phyloP scores from a whole-genome alignment of 2,113 vertebrate species.

The Hoplias malabaricus region DNA sequence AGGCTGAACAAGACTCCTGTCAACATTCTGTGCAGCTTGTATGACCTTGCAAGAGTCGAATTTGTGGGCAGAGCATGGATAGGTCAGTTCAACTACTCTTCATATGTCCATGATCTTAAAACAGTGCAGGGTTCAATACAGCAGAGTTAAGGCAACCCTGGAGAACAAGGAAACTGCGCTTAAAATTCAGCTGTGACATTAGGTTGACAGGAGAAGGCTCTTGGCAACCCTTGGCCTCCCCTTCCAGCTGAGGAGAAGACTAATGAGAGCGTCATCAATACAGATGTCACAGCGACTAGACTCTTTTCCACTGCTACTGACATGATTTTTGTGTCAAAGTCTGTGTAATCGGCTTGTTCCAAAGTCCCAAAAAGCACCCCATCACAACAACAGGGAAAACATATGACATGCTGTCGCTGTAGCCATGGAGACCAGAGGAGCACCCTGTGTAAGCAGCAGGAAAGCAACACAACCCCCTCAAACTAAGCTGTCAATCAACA shows the following conservation, averaged over 20 bases:
- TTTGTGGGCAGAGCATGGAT: no score
- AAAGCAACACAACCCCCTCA: slow-evolving; percentile 6
- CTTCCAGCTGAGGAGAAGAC: slow-evolving; percentile 22
- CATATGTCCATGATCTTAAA: not conserved
- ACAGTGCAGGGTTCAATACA: not conserved
- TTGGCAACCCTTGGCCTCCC: slow-evolving; percentile 19
- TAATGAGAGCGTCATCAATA: slow-evolving; percentile 35
- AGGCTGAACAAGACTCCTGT: no score
- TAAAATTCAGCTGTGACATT: not conserved
- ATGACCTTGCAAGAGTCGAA: no score
- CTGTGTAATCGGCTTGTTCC: slow-evolving; percentile 25
- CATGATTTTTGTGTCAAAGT: slow-evolving; percentile 25
- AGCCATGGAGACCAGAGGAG: slow-evolving; percentile 46
- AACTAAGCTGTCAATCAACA: slow-evolving; percentile 7
- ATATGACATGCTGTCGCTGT: slow-evolving; percentile 23
- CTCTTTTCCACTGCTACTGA: slow-evolving; percentile 8
- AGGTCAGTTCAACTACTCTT: not conserved
- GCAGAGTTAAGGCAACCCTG: slow-evolving; percentile 5
- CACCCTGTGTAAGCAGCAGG: slow-evolving; percentile 29
- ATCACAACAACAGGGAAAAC: slow-evolving; percentile 30
- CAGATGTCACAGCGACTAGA: slow-evolving; percentile 33
- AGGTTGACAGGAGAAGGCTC: slow-evolving; percentile 7
- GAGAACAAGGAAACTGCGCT: not conserved
- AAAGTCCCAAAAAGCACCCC: slow-evolving; percentile 27
- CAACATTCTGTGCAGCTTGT: no score